Evolutionary conservation across 2,888 invertebrate genomes (phyloP).

Genomic region (Drosophila monieri): DNA sequence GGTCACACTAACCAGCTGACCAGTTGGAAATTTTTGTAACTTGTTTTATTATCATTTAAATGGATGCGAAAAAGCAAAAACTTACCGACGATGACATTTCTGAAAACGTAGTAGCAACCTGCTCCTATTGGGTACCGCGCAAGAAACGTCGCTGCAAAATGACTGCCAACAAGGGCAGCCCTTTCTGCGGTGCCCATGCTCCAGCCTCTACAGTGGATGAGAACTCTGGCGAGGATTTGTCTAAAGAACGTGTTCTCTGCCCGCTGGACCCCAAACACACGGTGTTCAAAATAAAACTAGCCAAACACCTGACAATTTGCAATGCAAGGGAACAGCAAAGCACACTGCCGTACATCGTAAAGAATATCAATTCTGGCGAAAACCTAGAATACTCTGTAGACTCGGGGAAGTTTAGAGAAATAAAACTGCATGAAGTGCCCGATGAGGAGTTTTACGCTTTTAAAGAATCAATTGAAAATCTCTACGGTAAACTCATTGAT

Average conservation of each 20-base stretch:
- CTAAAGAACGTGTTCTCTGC: conserved; percentile 86
- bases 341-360: conserved; percentile 84
- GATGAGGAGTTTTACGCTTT: conserved; percentile 82
- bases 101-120: conserved; percentile 81
- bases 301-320: conserved; percentile 89
- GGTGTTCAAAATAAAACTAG: conserved; percentile 87
- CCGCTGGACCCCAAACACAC: conserved; percentile 91
- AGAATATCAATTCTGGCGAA: conserved; percentile 77
- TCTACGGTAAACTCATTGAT: conserved; percentile 82
- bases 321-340: conserved; percentile 86
- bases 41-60: neutral
- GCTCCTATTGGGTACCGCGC: conserved; percentile 88
- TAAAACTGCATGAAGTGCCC: conserved; percentile 83
- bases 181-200: conserved; percentile 90
- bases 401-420: conserved; percentile 30
- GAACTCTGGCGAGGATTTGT: conserved; percentile 40
- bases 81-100: conserved; percentile 39
- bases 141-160: conserved; percentile 91
- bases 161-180: conserved; percentile 88
- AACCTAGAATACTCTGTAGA: conserved; percentile 23
- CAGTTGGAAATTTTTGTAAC: conserved; percentile 1
- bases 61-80: conserved; percentile 60
- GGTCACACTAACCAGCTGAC: conserved; percentile 4
- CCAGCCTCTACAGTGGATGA: conserved; percentile 62
- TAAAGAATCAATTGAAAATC: conserved; percentile 84